phyloP scores from a whole-genome alignment of 2,888 invertebrate genomes.

The Tetragnatha montana region DNA sequence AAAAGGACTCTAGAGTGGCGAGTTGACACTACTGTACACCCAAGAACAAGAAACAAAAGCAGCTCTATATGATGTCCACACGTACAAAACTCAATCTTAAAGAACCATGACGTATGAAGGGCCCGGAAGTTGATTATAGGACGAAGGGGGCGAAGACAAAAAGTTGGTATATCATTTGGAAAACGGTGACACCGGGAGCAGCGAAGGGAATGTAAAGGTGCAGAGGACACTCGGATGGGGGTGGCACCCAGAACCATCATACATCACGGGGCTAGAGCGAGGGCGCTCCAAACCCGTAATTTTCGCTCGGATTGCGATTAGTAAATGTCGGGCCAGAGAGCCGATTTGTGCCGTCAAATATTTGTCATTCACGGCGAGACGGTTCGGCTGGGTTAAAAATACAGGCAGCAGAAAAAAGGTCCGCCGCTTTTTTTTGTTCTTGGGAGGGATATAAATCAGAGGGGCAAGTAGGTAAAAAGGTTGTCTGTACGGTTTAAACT shows the following conservation, averaged over 20 bases:
- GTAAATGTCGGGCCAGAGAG: conserved; percentile 63
- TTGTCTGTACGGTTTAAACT: no score
- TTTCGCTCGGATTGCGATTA: conserved; percentile 62
- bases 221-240: conserved; percentile 38
- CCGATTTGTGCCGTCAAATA: conserved; percentile 64
- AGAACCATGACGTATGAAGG: not conserved
- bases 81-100: not conserved
- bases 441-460: no score
- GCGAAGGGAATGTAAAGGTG: conserved; percentile 10
- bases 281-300: conserved; percentile 59
- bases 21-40: not conserved
- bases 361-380: conserved; percentile 69
- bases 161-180: conserved; percentile 55
- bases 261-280: conserved; percentile 52
- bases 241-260: conserved; percentile 49
- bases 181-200: conserved; percentile 51
- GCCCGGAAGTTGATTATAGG: conserved; percentile 53
- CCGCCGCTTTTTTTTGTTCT: no score
- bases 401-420: conserved; percentile 7
- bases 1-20: no score
- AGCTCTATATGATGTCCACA: not conserved
- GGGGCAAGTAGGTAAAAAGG: no score
- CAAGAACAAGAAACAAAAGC: not conserved
- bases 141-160: conserved; percentile 10
- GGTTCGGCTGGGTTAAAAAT: conserved; percentile 66